Evolutionary conservation across 1,140 invertebrate species (phyloP).

Genomic region (Rhynchophorus ferrugineus): DNA sequence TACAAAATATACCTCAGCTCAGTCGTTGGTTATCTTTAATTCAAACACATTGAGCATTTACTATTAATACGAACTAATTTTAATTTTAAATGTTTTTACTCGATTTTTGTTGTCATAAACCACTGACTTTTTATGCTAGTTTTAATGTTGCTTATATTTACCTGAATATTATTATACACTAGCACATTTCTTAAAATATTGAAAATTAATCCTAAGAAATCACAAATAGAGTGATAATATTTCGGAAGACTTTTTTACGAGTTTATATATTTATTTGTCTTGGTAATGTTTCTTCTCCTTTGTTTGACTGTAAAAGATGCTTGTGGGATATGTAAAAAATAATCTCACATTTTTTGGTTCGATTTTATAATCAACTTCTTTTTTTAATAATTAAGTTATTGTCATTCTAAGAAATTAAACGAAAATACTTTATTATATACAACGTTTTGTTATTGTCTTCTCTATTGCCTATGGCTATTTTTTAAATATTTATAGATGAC

Average conservation of each 20-base stretch:
- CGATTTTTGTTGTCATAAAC: too few species aligned
- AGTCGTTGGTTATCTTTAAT: too few species aligned
- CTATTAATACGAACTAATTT: background rate
- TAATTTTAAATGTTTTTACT: too few species aligned
- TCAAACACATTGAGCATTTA: background rate
- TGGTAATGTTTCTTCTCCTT: background rate
- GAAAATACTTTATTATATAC: background rate
- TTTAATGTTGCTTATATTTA: background rate
- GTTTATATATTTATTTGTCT: constrained; percentile 6
- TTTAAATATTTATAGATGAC: background rate
- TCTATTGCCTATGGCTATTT: constrained; percentile 3
- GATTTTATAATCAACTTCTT: background rate
- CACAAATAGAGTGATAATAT: constrained; percentile 17
- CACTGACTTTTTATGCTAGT: too few species aligned
- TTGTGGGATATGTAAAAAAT: constrained; percentile 1
- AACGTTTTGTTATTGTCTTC: constrained; percentile 1
- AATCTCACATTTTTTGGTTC: constrained; percentile 4
- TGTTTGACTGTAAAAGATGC: background rate
- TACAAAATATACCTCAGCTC: too few species aligned
- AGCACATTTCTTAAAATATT: constrained; percentile 7
- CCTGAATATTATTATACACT: background rate
- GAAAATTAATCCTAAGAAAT: constrained; percentile 22
- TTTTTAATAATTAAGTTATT: constrained; percentile 3
- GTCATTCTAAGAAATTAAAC: background rate
- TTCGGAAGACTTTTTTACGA: constrained; percentile 21